Conservation (phyloP, 2,797 vertebrate species). For the Melanotaenia boesemani region DNA sequence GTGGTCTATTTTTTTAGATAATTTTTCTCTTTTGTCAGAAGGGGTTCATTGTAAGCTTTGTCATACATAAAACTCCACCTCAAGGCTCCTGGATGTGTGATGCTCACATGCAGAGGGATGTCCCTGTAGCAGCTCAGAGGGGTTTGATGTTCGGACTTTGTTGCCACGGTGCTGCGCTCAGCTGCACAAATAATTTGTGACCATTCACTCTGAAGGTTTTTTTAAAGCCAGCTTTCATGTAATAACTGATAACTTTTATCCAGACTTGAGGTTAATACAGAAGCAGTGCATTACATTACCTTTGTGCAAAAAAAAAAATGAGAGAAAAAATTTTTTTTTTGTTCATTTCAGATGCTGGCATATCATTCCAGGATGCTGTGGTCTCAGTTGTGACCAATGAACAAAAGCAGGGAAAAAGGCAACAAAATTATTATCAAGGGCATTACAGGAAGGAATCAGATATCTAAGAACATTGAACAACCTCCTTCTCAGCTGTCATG, state of each 20-base stretch:
- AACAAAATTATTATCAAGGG: conserved; percentile 40
- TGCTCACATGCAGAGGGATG: conserved; percentile 16
- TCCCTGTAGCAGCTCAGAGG: conserved; percentile 59
- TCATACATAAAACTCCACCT: conserved; percentile 58
- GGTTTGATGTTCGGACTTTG: conserved; percentile 40
- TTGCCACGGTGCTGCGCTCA: conserved; percentile 34
- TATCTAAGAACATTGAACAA: conserved; percentile 12
- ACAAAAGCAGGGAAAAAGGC: conserved; percentile 45
- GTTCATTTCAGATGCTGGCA: conserved; percentile 50
- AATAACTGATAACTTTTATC: conserved; percentile 38
- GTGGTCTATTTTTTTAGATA: conserved; percentile 63
- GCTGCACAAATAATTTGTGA: conserved; percentile 40
- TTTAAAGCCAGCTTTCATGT: conserved; percentile 50
- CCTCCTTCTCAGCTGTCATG: conserved; percentile 10
- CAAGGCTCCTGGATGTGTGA: conserved; percentile 29
- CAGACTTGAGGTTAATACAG: conserved; percentile 33
- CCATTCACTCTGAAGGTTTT: conserved; percentile 50
- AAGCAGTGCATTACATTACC: conserved; percentile 1
- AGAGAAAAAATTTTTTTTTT: conserved; percentile 13
- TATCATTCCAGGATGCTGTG: conserved; percentile 69
- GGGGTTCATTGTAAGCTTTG: conserved; percentile 57
- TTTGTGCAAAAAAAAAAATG: conserved; percentile 2
- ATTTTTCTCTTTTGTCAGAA: conserved; percentile 21
- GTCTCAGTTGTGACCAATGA: conserved; percentile 59
- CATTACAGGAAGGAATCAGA: conserved; percentile 53